These are phyloP conservation scores for Chelmon rostratus DNA, from an alignment of 2,797 vertebrate genomes.

Conservation along the genomic window DNA sequence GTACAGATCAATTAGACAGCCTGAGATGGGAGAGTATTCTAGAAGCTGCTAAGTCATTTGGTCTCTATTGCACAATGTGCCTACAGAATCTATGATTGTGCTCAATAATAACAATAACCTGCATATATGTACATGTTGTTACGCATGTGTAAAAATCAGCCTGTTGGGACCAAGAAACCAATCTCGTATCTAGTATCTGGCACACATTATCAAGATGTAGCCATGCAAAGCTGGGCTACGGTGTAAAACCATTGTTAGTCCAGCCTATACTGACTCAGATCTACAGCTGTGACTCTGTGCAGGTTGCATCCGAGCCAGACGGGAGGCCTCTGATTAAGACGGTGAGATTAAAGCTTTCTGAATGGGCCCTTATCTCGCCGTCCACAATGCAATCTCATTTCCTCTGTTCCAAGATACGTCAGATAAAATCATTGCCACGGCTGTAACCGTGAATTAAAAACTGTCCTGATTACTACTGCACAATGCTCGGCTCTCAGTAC, in stretches of 20 bases:
- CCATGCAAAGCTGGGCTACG: background rate
- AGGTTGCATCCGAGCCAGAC: background rate
- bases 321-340: constrained; percentile 17
- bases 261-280: background rate
- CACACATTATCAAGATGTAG: background rate
- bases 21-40: background rate
- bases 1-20: background rate
- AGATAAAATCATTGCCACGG: constrained; percentile 43
- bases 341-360: constrained; percentile 39
- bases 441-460: constrained; percentile 45
- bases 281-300: background rate
- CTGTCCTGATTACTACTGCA: constrained; percentile 13
- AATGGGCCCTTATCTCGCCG: constrained; percentile 36
- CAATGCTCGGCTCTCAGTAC: background rate
- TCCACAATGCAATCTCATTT: constrained; percentile 56
- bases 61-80: background rate
- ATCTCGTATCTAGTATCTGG: background rate
- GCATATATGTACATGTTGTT: background rate
- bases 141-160: background rate
- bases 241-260: background rate
- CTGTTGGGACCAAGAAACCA: background rate
- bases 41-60: constrained; percentile 6
- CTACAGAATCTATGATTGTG: background rate
- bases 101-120: background rate
- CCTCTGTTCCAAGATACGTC: constrained; percentile 42